Evolutionary conservation across 2,888 invertebrate species (phyloP), one percentile per base, ranked within the genome.

Genomic region (Amphipoea lucens): DNA sequence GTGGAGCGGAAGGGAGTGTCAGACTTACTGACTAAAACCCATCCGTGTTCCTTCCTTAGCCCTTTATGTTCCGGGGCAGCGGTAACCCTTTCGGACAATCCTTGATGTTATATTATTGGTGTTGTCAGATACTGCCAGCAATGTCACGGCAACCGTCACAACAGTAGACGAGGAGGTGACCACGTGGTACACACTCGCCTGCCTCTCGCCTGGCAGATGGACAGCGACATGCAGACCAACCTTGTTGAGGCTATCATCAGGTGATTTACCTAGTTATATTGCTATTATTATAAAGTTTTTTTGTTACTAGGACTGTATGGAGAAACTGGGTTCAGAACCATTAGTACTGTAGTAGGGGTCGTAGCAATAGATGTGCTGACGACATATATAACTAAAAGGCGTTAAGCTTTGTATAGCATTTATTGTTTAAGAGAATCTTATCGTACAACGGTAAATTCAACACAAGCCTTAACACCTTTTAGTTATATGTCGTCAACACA

Each of bases 181-280:
- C 99, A 99, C 96, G 98, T 99, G 90, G 98, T 98, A 69, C 99
- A 99, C 96, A 98, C 98, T 89, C 98, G 98, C 76, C 97, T 99
- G 88, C 98, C 98, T 68, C 98, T 98, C 81, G 98, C 99, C 80
- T 99, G 99, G 98, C 98, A 98, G 92, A 98, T 99, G 98, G 98
- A 98, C 92, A 97, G 98, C 23, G 99, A 99, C 95, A 98, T 98
- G 97, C 99, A 99, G 96, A 98, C 98, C 90, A 99, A 99, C 94
- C 98, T 99, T 94, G 98, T 99, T 23, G 99, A 99, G 95, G 98
- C 99, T 48, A 98, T 99, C 90, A 98, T 99, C 91, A 98, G 81
- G 81, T 79, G 4, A 29, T 29, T 29, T 12, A 62, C 5, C 1
- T 29, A 29, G 29, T 29, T 48, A 48, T 62, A 62, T 12, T 60